Conservation (phyloP, 2,797 vertebrate species). For the Hippopotamyrus pictus region DNA sequence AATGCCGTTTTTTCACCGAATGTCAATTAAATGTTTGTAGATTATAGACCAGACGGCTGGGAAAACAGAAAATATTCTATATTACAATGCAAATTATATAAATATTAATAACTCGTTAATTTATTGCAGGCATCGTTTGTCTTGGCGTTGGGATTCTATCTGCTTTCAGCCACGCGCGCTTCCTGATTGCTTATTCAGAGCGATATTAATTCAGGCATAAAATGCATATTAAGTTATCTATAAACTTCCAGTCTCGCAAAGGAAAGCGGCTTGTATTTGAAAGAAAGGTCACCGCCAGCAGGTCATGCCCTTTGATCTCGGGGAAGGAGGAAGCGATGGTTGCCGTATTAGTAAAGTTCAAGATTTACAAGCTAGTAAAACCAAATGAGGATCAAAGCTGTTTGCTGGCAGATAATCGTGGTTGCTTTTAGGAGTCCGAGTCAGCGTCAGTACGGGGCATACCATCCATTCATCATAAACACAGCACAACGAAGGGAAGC, state of each 20-base stretch:
- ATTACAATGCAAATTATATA: neutral
- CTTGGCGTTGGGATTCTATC: neutral
- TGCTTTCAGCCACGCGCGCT: neutral
- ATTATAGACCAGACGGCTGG: neutral
- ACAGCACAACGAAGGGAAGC: neutral
- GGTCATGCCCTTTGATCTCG: neutral
- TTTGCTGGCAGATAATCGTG: neutral
- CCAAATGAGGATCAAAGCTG: neutral
- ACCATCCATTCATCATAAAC: neutral
- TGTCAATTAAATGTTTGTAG: neutral
- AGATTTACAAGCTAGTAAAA: conserved; percentile 12
- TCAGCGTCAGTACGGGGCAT: neutral
- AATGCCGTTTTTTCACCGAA: neutral
- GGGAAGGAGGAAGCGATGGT: neutral
- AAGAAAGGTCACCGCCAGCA: neutral
- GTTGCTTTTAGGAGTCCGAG: neutral
- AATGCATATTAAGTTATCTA: neutral
- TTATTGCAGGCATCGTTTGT: neutral
- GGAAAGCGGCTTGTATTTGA: neutral
- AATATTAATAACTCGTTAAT: neutral
- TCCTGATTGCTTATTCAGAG: neutral
- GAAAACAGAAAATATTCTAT: neutral
- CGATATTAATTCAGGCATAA: neutral
- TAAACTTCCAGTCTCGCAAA: neutral
- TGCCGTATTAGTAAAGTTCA: neutral